Base-by-base conservation (phyloP, 2,113 vertebrate species). In the Sylvilagus bachmani region DNA sequence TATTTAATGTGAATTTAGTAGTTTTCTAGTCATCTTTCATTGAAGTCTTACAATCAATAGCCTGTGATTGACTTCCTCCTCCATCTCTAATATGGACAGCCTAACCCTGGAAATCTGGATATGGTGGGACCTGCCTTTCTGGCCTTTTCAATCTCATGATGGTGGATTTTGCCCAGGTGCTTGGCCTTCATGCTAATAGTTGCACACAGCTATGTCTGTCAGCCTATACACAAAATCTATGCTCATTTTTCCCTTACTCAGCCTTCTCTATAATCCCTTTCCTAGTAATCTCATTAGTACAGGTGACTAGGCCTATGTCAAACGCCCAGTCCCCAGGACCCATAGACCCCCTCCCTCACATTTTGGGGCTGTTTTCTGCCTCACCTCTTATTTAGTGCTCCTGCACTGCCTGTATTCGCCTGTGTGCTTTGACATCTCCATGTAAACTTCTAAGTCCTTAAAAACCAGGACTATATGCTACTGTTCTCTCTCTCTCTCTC, bases 231-330 rank as follows among this genome's bases (percentile, higher is more conserved):
- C 77, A 49, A 53, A 92, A 25, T 92, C 19, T 70, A 78, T 5
- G 7, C 6, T 10, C 29, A 75, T 95, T 89, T 89, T 83, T 90
- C 29, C 58, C 44, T 69, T 86, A n/a, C 16, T 53, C 88, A 86
- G 62, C 27, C 71, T 92, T 85, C 33, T 91, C n/a, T 70, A 17
- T 83, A 83, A 83, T 92, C 25, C 33, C 36, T 93, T 92, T 92
- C 29, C 67, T 94, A 78, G 90, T 89, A 95, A 87, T 86, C 79
- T 92, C 62, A 64, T 85, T 73, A 93, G 89, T 86, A 66, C 81
- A 85, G 85, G 71, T 95, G 90, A 88, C 66, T 83, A 93, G 90
- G n/a, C 51, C 62, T 95, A 92, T 94, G 73, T 88, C 78, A 88
- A 17, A 53, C 75, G 38, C 92, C 69, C 36, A 73, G 38, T 74